These are phyloP conservation scores for Garra rufa DNA, from an alignment of 2,113 vertebrate genomes.

Conservation along the genomic window DNA sequence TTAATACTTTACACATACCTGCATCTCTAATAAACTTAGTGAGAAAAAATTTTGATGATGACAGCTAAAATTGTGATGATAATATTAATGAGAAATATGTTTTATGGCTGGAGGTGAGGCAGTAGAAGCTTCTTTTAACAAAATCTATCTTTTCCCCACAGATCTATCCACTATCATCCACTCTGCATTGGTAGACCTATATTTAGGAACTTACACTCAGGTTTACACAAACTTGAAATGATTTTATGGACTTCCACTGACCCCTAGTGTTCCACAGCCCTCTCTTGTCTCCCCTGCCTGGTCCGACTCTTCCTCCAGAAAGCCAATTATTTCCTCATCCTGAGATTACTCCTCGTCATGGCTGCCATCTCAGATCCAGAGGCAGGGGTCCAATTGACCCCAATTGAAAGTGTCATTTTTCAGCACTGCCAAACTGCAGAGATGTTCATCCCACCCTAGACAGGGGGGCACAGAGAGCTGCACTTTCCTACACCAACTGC, in stretches of 20 bases:
- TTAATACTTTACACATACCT: neutral
- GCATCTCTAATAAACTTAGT: neutral
- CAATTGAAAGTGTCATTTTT: slow-evolving; percentile 80
- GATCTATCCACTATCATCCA: neutral
- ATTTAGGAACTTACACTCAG: neutral
- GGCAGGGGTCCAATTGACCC: slow-evolving; percentile 78
- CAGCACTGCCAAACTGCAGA: slow-evolving; percentile 67
- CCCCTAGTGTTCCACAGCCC: slow-evolving; percentile 74
- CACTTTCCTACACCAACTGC: slow-evolving; percentile 49
- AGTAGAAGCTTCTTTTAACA: neutral
- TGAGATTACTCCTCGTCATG: slow-evolving; percentile 73
- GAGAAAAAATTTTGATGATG: too few species aligned
- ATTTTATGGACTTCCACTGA: slow-evolving; percentile 73
- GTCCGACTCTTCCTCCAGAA: slow-evolving; percentile 54
- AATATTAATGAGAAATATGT: neutral
- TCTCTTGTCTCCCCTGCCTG: slow-evolving; percentile 45
- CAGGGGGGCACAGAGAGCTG: slow-evolving; percentile 53
- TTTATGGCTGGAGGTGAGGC: neutral
- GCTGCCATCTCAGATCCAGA: slow-evolving; percentile 71
- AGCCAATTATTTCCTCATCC: slow-evolving; percentile 72
- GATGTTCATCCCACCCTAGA: slow-evolving; percentile 61
- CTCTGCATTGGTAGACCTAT: neutral
- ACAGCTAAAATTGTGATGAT: neutral
- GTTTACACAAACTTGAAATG: neutral
- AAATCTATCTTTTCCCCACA: neutral